Conservation (phyloP, 2,797 vertebrate genomes). For the Protonibea diacanthus region DNA sequence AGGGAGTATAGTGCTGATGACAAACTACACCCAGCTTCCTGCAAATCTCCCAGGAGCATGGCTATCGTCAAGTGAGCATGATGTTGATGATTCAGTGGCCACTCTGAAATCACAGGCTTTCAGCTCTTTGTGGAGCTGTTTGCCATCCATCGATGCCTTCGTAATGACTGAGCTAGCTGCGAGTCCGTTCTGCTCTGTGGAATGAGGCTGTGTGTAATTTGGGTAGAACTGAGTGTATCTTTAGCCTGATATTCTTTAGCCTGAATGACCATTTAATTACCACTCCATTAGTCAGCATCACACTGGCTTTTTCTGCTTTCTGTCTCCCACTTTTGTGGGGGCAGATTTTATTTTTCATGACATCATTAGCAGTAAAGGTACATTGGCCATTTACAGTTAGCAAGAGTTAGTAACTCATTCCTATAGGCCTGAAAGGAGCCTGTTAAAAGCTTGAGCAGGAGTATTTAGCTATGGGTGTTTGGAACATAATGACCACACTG, state of each 20-base stretch:
- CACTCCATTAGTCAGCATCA: background rate
- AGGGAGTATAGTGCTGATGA: constrained; percentile 68
- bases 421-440: background rate
- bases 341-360: background rate
- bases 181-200: background rate
- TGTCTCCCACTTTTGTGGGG: background rate
- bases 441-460: background rate
- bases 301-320: background rate
- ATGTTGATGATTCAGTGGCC: constrained; percentile 15
- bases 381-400: background rate
- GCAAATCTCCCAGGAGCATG: constrained; percentile 61
- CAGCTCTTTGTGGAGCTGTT: constrained; percentile 22
- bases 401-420: background rate
- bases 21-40: constrained; percentile 70
- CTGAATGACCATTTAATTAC: constrained; percentile 22
- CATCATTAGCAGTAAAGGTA: background rate
- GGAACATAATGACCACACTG: no score
- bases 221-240: background rate
- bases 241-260: constrained; percentile 1
- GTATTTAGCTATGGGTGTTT: no score
- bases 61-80: constrained; percentile 38
- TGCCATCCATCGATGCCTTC: constrained; percentile 28
- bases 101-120: constrained; percentile 20
- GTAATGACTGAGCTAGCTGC: constrained; percentile 25
- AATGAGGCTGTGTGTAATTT: background rate